Percentiles rank a stretch among this genome's conserved stretches.
phyloP scores from a whole-genome alignment of 2,888 invertebrate genomes.

The Epirrhoe tristata region DNA sequence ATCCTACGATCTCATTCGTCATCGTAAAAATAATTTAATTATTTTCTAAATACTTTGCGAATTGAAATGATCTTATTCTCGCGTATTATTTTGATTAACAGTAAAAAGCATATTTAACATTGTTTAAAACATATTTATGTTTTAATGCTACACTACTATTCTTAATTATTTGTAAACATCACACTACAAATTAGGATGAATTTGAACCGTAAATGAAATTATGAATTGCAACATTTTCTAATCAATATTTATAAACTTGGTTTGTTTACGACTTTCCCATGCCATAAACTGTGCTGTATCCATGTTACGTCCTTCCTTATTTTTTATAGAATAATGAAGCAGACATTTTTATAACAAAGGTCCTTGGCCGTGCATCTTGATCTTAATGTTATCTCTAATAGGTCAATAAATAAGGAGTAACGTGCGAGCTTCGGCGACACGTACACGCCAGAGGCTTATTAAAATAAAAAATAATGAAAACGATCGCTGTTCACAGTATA shows the following conservation, averaged over 20 bases:
- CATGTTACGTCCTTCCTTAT: slow-evolving; percentile 67
- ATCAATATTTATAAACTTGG: slow-evolving; percentile 22
- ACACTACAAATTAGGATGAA: background rate
- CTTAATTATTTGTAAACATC: no score
- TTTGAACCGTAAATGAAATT: background rate
- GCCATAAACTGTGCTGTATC: slow-evolving; percentile 51
- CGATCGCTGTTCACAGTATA: slow-evolving; percentile 72
- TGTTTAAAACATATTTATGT: no score
- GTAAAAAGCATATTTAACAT: no score
- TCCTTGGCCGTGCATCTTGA: slow-evolving; percentile 85
- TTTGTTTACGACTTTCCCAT: slow-evolving; percentile 33
- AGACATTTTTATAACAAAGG: slow-evolving; percentile 85
- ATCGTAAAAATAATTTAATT: background rate
- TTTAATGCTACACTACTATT: no score
- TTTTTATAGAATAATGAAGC: slow-evolving; percentile 84
- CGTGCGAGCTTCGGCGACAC: slow-evolving; percentile 84
- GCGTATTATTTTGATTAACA: no score
- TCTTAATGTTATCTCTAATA: slow-evolving; percentile 86
- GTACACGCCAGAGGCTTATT: slow-evolving; percentile 78
- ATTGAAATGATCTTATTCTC: no score
- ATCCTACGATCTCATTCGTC: background rate
- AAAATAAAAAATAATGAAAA: slow-evolving; percentile 77
- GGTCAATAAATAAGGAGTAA: slow-evolving; percentile 84
- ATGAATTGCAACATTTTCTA: slow-evolving; percentile 19
- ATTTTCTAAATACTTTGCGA: no score